Evolutionary conservation across 2,113 vertebrate species (phyloP), one percentile per base, ranked within the genome.

Genomic region (Puffinus mauretanicus): DNA sequence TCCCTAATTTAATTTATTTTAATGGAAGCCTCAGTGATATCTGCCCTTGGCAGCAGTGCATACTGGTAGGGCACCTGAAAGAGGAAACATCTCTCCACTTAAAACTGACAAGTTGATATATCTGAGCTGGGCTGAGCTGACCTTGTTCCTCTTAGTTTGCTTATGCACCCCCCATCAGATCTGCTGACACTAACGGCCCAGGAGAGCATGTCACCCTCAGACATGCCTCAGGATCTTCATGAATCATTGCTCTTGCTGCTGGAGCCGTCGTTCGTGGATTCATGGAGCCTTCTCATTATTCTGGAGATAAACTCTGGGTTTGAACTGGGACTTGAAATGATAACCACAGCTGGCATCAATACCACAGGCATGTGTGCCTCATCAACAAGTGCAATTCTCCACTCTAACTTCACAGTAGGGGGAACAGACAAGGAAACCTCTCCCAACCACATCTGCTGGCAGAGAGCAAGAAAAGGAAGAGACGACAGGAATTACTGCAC

Each of bases 361-460:
- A 17, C 10, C 72, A 61, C 17, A 66, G 49, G 36, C 16, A 24
- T 1, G 0, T 4, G 8, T 18, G 16, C 26, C 13, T 29, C 4
- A 2, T 21, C 61, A 54, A 19, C n/a, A n/a, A 38, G 13, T 9
- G 25, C 14, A 36, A 38, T 10, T 11, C 15, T 40, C 58, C 29
- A 42, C 32, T 32, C 0, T 0, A 57, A 47, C 26, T 44, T 54
- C 54, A n/a, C 11, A 42, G 46, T 5, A 85, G 11, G 19, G 30
- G 32, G 16, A 64, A n/a, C 38, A 75, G 69, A 58, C 18, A 82
- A 52, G 44, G 40, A 85, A 61, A 72, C 15, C 11, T 52, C 54
- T 76, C 44, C 40, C 79, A n/a, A 0, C 7, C 58, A 34, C 24
- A 25, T 44, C 54, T 82, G 14, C 21, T 66, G 60, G 46, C 21